phyloP scores from a whole-genome alignment of 2,113 vertebrate genomes.

The Mesitornis unicolor region DNA sequence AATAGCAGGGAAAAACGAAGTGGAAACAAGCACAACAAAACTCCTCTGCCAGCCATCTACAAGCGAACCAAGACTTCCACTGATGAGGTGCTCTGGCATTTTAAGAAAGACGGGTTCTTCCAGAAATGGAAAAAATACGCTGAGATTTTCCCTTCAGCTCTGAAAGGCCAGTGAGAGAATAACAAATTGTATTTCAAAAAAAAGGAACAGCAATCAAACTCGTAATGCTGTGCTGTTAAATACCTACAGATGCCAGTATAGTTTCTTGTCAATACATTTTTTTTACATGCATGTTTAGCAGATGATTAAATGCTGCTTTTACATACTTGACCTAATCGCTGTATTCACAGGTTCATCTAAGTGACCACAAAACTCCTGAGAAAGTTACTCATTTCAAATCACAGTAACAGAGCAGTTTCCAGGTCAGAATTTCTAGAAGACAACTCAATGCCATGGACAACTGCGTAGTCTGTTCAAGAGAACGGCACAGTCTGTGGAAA shows the following conservation, averaged over 20 bases:
- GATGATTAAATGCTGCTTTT: conserved; percentile 59
- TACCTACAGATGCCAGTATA: not conserved
- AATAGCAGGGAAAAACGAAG: conserved; percentile 18
- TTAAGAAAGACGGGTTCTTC: conserved; percentile 31
- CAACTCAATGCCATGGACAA: not conserved
- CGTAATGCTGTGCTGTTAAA: conserved; percentile 34
- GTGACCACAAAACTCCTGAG: conserved; percentile 15
- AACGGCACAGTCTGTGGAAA: not conserved
- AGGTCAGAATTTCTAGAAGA: conserved; percentile 13
- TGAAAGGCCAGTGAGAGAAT: conserved; percentile 35
- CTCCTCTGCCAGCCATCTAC: conserved; percentile 39
- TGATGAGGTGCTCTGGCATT: conserved; percentile 56
- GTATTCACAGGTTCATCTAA: conserved; percentile 41
- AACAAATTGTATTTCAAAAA: conserved; percentile 62
- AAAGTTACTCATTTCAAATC: conserved; percentile 37
- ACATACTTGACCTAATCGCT: conserved; percentile 39
- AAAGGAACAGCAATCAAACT: conserved; percentile 34
- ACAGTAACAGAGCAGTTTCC: conserved; percentile 22
- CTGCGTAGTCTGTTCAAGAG: not conserved
- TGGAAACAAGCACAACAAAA: conserved; percentile 62
- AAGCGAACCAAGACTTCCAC: conserved; percentile 20
- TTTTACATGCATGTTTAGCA: conserved; percentile 10
- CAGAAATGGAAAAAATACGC: conserved; percentile 35
- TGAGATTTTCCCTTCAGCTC: conserved; percentile 34
- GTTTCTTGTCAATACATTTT: conserved; percentile 30